phyloP scores from a whole-genome alignment of 2,888 invertebrate species.

The Tinea trinotella region DNA sequence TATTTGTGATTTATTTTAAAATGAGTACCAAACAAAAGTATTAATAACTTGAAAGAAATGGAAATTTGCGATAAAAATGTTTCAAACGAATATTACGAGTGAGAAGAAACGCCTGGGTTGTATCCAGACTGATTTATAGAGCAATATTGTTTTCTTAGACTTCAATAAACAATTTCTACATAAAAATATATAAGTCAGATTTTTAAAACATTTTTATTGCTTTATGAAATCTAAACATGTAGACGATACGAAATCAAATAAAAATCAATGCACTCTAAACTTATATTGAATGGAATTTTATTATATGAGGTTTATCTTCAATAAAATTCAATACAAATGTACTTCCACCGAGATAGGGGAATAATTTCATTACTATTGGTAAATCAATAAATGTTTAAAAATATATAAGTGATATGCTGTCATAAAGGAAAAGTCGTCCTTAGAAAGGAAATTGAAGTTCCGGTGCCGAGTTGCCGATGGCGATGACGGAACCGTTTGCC shows the following conservation, averaged over 20 bases:
- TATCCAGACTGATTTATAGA: background rate
- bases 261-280: too few species aligned
- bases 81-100: background rate
- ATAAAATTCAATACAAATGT: too few species aligned
- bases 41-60: background rate
- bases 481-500: slow-evolving; percentile 43
- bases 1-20: too few species aligned
- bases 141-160: background rate
- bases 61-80: background rate
- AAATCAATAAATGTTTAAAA: slow-evolving; percentile 30
- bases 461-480: slow-evolving; percentile 43
- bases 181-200: background rate
- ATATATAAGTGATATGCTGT: slow-evolving; percentile 27
- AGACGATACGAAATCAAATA: too few species aligned
- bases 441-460: slow-evolving; percentile 60
- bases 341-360: background rate
- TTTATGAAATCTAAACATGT: too few species aligned
- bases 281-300: too few species aligned
- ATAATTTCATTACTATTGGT: slow-evolving; percentile 20
- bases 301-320: too few species aligned
- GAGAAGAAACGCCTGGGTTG: background rate
- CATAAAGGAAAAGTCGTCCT: slow-evolving; percentile 54
- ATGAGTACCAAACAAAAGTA: background rate
- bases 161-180: background rate
- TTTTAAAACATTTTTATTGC: too few species aligned